Evolutionary conservation across 37 sponge, comb jelly and placozoan species (phyloP), one percentile per base, ranked within the genome.

Genomic region (Ephydatia muelleri): DNA sequence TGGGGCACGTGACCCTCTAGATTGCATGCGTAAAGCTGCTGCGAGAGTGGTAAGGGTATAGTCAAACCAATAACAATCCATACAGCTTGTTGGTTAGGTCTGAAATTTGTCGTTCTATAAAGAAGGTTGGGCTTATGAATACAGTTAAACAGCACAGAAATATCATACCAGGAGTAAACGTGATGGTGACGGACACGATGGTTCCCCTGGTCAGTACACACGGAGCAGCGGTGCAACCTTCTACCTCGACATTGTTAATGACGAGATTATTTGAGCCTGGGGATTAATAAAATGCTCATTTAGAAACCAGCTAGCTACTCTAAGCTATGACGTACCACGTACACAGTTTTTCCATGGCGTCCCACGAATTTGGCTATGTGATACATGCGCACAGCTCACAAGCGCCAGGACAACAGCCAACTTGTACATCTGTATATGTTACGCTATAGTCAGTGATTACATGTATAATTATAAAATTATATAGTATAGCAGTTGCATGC

Each of bases 1-100:
- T 66, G 38, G 85, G 78, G 72, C 78, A 85, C 21, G 29, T 76
- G 26, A 67, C 78, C 29, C 85, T 78, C 85, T 28, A 78, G 72
- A 16, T 68, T 70, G 72, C 86, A 86, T 5, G 37, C 80, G 69
- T 78, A 43, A 43, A 43, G 47, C 47, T 25, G 48, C 48, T 49
- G 12, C 25, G 23, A 48, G 27, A 47, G 37, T 21, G 79, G 47
- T 23, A 81, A 81, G 5, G 77, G 77, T 1, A 84, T 27, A 37
- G 49, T 21, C 13, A 86, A 28, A 11, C 80, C 86, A 85, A 13
- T 78, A 13, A 78, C 21, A 5, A 40, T 67, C 86, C 86, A 78
- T 79, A 69, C 30, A 78, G 73, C 28, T 65, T 14, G 48, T 84
- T 77, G 37, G 13, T 29, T 33, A 76, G 29, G 23, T 33, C 38